A percentile compares a stretch with the other conserved stretches of the same genome.
These are phyloP conservation scores for Bedellia somnulentella DNA, from an alignment of 2,888 invertebrate genomes.

Conservation along the genomic window DNA sequence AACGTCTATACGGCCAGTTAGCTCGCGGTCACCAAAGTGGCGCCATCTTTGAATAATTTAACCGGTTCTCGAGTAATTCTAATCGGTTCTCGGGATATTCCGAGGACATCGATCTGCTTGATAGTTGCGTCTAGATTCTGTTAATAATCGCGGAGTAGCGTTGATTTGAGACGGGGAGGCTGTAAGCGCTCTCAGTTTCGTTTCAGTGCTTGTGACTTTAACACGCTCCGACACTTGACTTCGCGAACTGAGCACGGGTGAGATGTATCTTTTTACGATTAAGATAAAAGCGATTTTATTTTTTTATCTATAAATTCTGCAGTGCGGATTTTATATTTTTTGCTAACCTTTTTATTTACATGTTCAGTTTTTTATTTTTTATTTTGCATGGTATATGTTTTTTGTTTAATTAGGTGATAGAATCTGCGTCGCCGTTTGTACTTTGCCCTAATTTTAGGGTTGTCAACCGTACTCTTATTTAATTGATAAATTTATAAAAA, in stretches of 20 bases:
- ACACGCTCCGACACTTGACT: conserved; percentile 28
- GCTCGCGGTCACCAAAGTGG: conserved; percentile 24
- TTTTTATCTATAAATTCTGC: too few relatives aligned
- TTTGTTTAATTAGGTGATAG: too few relatives aligned
- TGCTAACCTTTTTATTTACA: conserved; percentile 14
- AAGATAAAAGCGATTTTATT: too few relatives aligned
- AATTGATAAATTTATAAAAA: too few relatives aligned
- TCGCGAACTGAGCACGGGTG: too few relatives aligned
- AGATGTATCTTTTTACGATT: too few relatives aligned
- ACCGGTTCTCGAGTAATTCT: conserved; percentile 23
- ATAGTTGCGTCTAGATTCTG: conserved; percentile 12
- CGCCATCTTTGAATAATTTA: conserved; percentile 16
- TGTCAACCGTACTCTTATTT: too few relatives aligned
- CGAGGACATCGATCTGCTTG: conserved; percentile 20
- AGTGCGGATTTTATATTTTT: too few relatives aligned
- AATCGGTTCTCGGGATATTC: conserved; percentile 23
- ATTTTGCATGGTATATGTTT: too few relatives aligned
- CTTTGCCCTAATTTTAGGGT: too few relatives aligned
- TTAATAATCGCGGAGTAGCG: conserved; percentile 4
- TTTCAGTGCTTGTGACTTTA: conserved; percentile 34
- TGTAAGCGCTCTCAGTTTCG: conserved; percentile 28
- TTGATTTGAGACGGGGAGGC: too few relatives aligned
- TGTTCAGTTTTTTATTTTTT: conserved; percentile 5
- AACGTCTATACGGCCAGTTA: conserved; percentile 25
- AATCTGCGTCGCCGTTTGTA: too few relatives aligned